These are phyloP conservation scores for Papilio helenus DNA, from an alignment of 1,140 invertebrate species.

Conservation along the genomic window DNA sequence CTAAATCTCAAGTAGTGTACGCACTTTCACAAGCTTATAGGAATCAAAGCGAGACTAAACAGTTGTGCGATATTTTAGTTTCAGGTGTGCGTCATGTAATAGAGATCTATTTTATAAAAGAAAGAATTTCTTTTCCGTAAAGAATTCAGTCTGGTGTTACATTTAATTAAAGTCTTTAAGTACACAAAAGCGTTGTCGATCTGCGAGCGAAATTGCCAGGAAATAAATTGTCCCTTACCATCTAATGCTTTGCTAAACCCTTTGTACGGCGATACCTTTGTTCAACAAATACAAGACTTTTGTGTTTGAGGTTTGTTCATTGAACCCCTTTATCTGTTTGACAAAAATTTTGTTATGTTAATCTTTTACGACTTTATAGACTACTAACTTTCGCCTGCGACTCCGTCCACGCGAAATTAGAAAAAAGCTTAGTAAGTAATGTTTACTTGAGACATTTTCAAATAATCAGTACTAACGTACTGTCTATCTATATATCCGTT, in stretches of 20 bases:
- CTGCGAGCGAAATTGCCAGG: conserved; percentile 21
- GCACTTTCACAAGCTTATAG: too few species aligned
- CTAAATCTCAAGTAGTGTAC: too few species aligned
- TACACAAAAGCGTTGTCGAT: conserved; percentile 27
- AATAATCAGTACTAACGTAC: too few species aligned
- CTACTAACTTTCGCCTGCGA: too few species aligned
- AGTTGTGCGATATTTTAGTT: too few species aligned
- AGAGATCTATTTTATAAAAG: background rate
- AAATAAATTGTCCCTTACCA: conserved; percentile 16
- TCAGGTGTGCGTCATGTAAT: too few species aligned
- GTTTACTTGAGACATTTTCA: too few species aligned
- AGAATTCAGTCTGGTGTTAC: conserved; percentile 9
- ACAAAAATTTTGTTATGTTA: background rate
- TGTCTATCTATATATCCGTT: too few species aligned
- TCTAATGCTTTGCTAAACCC: conserved; percentile 18
- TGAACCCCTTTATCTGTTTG: conserved; percentile 12
- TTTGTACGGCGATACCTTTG: conserved; percentile 24
- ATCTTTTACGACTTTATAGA: too few species aligned
- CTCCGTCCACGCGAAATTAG: too few species aligned
- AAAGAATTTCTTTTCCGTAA: background rate
- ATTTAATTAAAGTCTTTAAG: conserved; percentile 19
- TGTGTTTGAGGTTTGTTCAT: conserved; percentile 4
- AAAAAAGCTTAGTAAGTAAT: too few species aligned
- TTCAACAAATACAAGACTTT: conserved; percentile 6
- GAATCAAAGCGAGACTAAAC: too few species aligned